Conservation (phyloP, 2,888 invertebrate species). For the Agonum fuliginosum region DNA sequence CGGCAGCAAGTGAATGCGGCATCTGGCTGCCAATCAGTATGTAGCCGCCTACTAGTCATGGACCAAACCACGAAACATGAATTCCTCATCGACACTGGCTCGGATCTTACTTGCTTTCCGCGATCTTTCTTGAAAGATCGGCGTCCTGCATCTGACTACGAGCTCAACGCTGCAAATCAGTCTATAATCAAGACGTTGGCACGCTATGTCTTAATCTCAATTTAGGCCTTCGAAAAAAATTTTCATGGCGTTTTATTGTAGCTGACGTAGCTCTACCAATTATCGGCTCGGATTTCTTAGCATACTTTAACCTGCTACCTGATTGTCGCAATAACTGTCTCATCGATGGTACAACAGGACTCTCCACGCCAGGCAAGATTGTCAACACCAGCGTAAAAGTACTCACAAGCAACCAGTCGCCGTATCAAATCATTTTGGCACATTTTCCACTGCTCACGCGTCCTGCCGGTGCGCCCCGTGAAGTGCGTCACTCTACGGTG, state of each 20-base stretch:
- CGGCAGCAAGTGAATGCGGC: background rate
- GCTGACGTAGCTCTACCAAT: background rate
- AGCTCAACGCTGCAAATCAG: background rate
- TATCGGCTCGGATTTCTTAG: background rate
- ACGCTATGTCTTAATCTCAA: background rate
- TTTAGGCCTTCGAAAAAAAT: background rate
- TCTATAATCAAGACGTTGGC: background rate
- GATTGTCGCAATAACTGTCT: no score
- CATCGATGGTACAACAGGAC: no score
- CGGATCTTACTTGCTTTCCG: no score
- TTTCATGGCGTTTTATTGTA: background rate
- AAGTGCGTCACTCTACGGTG: background rate
- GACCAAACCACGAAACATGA: background rate
- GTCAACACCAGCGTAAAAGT: background rate
- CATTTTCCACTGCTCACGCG: background rate
- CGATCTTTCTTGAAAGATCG: background rate
- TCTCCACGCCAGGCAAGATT: no score
- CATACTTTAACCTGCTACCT: background rate
- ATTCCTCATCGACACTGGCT: background rate
- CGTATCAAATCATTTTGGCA: background rate
- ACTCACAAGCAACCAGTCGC: background rate
- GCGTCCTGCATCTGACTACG: background rate
- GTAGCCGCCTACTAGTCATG: background rate
- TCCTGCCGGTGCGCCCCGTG: background rate
- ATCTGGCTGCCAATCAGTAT: background rate